These are phyloP conservation scores for Blomia tropicalis DNA, from an alignment of 2,888 invertebrate genomes.

Conservation along the genomic window DNA sequence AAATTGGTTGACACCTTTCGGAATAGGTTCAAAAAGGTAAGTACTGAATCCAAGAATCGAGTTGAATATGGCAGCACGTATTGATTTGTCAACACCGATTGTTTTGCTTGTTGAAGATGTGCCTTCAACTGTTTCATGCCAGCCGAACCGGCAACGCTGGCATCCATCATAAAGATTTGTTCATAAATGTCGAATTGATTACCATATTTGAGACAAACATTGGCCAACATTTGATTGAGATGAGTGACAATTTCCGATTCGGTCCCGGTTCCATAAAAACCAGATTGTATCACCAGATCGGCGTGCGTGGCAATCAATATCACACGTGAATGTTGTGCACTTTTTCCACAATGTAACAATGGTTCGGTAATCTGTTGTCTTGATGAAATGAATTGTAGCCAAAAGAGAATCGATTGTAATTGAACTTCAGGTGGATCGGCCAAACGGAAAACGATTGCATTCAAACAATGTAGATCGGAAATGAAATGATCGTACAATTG, in stretches of 20 bases:
- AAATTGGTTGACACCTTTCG: conserved; percentile 43
- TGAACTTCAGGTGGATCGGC: conserved; percentile 49
- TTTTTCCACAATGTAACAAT: conserved; percentile 45
- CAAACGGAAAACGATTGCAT: conserved; percentile 51
- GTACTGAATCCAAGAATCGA: conserved; percentile 45
- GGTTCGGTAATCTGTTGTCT: conserved; percentile 46
- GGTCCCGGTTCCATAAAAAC: conserved; percentile 36
- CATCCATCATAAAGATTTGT: conserved; percentile 46
- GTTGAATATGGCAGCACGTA: conserved; percentile 41
- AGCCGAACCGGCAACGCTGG: conserved; percentile 46
- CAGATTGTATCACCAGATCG: conserved; percentile 38
- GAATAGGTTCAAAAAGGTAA: conserved; percentile 40
- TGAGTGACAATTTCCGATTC: conserved; percentile 16
- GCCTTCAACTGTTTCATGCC: conserved; percentile 47
- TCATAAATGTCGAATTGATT: conserved; percentile 46
- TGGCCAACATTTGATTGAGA: conserved; percentile 39
- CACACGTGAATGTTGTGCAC: conserved; percentile 41
- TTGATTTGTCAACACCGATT: conserved; percentile 43
- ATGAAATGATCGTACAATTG: conserved; percentile 56
- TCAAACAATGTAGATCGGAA: conserved; percentile 43
- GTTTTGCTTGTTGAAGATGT: conserved; percentile 42
- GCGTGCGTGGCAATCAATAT: conserved; percentile 49
- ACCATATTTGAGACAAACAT: conserved; percentile 40
- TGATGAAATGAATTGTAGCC: conserved; percentile 56
- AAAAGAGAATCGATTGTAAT: conserved; percentile 51